Evolutionary conservation across 92 coral and sea anemone genomes (phyloP), one percentile per base, ranked within the genome.

Genomic region (Blastomussa wellsi): DNA sequence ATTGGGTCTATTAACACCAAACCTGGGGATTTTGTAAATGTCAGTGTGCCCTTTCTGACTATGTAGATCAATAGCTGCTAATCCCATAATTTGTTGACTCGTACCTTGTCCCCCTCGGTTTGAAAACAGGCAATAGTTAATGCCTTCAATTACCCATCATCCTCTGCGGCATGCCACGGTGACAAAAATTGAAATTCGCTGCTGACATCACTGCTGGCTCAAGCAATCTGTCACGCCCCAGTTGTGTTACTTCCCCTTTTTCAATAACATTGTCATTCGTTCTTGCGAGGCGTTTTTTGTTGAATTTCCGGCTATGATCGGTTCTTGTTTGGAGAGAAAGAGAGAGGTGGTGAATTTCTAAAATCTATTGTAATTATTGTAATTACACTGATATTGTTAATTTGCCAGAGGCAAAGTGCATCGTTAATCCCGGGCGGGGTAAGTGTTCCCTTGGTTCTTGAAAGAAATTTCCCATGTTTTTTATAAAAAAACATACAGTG

Each of bases 191-290:
- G 68, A 79, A 17, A 17, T 38, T 39, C 32, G 14, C 42, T 38
- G 65, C 84, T 80, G 76, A 48, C 84, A 80, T 6, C 26, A 67
- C 38, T 6, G 38, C 83, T 39, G 59, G 83, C 41, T 79, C 74
- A 19, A 28, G 74, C 60, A 4, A 20, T 44, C 51, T 26, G 35
- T 42, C 57, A 2, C 60, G 55, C 60, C 2, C 7, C 35, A 26
- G 39, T 24, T 47, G 57, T 42, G 29, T 72, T 39, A 26, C 68
- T 62, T 28, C 17, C 11, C 68, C 24, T 22, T 44, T 2, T 9
- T 15, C 53, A 55, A 19, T 59, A 29, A 75, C 60, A 48, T 49
- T 28, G 42, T 49, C 31, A 16, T 64, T 48, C 60, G 35, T 71
- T 71, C 47, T 5, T n/a, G 48, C 41, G 38, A 44, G 59, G 79